A percentile compares a stretch with the other conserved stretches of the same genome.
Evolutionary conservation across 64 coral and sea anemone genomes (phyloP).

Genomic region (Porites australiensis): DNA sequence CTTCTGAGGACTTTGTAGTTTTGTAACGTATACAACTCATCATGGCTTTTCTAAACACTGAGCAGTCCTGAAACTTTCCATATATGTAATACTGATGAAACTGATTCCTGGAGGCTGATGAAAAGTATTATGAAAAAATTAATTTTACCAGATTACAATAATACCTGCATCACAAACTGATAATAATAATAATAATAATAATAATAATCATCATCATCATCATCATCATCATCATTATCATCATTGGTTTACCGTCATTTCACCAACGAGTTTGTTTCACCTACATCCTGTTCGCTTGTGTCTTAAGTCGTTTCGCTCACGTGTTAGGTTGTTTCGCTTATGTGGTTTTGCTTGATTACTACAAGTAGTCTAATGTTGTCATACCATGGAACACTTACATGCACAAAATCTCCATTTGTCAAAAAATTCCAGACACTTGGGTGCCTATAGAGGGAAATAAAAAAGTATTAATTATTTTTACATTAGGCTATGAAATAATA

Average conservation of each 20-base stretch:
- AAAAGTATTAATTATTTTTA: not conserved
- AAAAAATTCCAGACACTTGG: constrained; percentile 87
- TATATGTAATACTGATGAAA: constrained; percentile 92
- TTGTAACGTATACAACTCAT: constrained; percentile 76
- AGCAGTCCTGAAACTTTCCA: constrained; percentile 85
- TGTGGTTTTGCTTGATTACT: not conserved
- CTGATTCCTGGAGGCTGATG: constrained; percentile 83
- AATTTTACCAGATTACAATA: not conserved
- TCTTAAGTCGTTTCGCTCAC: no score
- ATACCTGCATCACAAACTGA: no score
- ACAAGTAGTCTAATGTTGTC: not conserved
- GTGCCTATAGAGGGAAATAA: constrained; percentile 32
- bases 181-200: no score
- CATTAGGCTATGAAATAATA: no score
- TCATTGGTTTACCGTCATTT: no score
- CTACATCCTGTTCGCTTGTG: no score
- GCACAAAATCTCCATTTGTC: constrained; percentile 91
- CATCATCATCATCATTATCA: no score
- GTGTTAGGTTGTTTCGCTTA: not conserved
- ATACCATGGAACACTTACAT: constrained; percentile 66
- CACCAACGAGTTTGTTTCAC: no score
- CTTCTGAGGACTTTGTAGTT: constrained; percentile 52
- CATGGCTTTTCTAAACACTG: constrained; percentile 64
- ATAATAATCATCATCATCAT: no score
- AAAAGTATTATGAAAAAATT: not conserved